Percentiles rank a stretch among this genome's conserved stretches.
Conservation (phyloP, 2,888 invertebrate species). For the Callosobruchus maculatus region DNA sequence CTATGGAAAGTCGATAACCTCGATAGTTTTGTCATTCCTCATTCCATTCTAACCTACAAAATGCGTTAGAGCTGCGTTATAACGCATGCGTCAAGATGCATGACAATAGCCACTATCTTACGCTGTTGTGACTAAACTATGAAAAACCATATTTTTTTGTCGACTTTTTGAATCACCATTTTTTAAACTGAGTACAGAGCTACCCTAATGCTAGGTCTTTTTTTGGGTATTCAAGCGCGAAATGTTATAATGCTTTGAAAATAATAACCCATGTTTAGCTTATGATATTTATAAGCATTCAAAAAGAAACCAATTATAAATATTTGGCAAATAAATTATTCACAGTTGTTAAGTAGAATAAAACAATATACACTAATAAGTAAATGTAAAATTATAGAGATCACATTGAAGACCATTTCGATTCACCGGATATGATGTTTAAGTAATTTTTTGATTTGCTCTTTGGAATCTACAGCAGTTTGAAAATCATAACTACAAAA, state of each 20-base stretch:
- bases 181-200: too few species aligned
- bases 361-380: background rate
- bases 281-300: background rate
- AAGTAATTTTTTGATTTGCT: slow-evolving; percentile 1
- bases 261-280: background rate
- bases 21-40: too few species aligned
- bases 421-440: slow-evolving; percentile 2
- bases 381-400: slow-evolving; percentile 6
- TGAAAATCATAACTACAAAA: slow-evolving; percentile 13
- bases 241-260: background rate
- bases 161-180: too few species aligned
- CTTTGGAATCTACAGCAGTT: slow-evolving; percentile 9
- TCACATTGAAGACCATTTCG: slow-evolving; percentile 13
- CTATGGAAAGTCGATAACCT: too few species aligned
- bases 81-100: too few species aligned
- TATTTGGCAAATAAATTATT: background rate
- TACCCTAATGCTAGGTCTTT: too few species aligned
- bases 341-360: background rate
- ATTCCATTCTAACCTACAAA: too few species aligned
- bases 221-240: too few species aligned
- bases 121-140: too few species aligned
- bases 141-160: too few species aligned
- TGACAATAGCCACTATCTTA: too few species aligned
- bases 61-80: too few species aligned
- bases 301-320: background rate